A percentile compares a stretch with the other conserved stretches of the same genome.
Evolutionary conservation across 1,140 invertebrate genomes (phyloP).

Genomic region (Drosophila rhopaloa): DNA sequence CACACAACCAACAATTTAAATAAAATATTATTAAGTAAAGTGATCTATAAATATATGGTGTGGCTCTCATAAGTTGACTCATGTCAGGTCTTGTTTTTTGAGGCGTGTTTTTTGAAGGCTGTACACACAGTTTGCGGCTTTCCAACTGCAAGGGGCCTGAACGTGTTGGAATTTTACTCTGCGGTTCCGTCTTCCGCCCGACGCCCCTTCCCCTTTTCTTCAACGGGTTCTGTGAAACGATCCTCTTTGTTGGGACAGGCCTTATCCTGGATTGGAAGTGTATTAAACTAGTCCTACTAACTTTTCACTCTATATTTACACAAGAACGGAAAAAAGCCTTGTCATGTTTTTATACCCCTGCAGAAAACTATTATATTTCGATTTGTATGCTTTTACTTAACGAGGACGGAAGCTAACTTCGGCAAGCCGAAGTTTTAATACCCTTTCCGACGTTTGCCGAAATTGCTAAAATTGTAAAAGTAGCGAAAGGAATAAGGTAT

Average conservation of each 20-base stretch:
- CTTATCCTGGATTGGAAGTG: slow-evolving; percentile 1
- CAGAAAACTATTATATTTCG: too few species aligned
- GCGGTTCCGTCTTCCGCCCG: slow-evolving; percentile 15
- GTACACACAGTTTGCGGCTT: slow-evolving; percentile 26
- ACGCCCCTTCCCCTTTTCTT: not conserved
- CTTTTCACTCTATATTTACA: not conserved
- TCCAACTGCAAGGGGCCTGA: slow-evolving; percentile 26
- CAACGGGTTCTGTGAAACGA: slow-evolving; percentile 19
- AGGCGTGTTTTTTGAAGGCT: slow-evolving; percentile 61
- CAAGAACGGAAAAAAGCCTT: too few species aligned
- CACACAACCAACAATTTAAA: slow-evolving; percentile 41
- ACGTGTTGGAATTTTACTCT: slow-evolving; percentile 35
- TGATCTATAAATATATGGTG: slow-evolving; percentile 65
- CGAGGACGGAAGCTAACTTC: too few species aligned
- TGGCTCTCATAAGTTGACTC: slow-evolving; percentile 40
- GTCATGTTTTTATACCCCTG: not conserved
- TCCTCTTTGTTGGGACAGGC: slow-evolving; percentile 16
- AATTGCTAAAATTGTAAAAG: too few species aligned
- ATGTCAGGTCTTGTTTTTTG: slow-evolving; percentile 33
- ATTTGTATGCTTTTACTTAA: too few species aligned
- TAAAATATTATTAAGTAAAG: slow-evolving; percentile 45
- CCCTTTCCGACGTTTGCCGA: too few species aligned
- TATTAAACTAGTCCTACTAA: not conserved
- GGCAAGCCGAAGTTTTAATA: too few species aligned
- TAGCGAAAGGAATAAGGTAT: too few species aligned